Percentiles rank a stretch among this genome's conserved stretches.
phyloP scores from a whole-genome alignment of 2,888 invertebrate species.

The Carpatolechia fugitivella region DNA sequence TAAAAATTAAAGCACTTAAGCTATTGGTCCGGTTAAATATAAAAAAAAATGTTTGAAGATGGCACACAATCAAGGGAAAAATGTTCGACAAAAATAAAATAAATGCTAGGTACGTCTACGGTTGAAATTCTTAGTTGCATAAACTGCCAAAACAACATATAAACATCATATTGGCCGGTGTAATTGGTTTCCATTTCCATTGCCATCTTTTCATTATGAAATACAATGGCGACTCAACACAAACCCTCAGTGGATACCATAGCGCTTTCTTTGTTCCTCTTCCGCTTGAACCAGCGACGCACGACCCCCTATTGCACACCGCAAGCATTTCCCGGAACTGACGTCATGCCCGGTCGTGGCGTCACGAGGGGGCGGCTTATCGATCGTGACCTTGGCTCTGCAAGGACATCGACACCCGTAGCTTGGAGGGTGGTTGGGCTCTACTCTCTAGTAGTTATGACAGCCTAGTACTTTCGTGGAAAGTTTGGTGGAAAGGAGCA shows the following conservation, averaged over 20 bases:
- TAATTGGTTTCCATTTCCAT: too few relatives aligned
- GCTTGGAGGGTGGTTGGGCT: background rate
- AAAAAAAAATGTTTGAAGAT: too few relatives aligned
- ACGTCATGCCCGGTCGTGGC: constrained; percentile 18
- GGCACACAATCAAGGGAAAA: too few relatives aligned
- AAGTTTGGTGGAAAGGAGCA: background rate
- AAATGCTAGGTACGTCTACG: too few relatives aligned
- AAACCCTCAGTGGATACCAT: background rate
- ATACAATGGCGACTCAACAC: background rate
- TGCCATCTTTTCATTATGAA: background rate
- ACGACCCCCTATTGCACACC: constrained; percentile 6
- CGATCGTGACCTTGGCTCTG: constrained; percentile 1
- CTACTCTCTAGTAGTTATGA: background rate
- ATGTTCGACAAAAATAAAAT: too few relatives aligned
- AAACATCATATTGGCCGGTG: too few relatives aligned
- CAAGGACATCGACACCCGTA: constrained; percentile 5
- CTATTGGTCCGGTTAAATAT: too few relatives aligned
- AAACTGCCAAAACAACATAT: too few relatives aligned
- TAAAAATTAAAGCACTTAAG: too few relatives aligned
- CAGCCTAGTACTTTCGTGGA: background rate
- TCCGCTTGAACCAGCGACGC: background rate
- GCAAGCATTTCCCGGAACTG: constrained; percentile 16
- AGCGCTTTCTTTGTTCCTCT: background rate
- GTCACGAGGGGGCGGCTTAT: background rate
- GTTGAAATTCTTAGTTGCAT: too few relatives aligned